Evolutionary conservation across 2,888 invertebrate genomes (phyloP).

Genomic region (Sisyra terminalis): DNA sequence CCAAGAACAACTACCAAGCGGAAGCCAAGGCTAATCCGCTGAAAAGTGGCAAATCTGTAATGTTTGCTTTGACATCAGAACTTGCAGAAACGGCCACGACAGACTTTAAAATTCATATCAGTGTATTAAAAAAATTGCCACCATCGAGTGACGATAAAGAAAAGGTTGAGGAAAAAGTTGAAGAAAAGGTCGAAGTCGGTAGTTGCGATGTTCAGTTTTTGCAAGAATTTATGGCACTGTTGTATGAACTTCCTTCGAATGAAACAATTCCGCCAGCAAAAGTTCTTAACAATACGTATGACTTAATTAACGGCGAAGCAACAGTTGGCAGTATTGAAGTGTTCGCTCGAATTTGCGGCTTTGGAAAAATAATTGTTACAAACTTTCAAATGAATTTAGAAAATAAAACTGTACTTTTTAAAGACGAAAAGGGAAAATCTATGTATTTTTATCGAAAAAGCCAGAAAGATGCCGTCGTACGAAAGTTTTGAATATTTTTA

Average conservation of each 20-base stretch:
- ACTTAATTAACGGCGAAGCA: slow-evolving; percentile 32
- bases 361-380: slow-evolving; percentile 44
- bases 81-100: slow-evolving; percentile 34
- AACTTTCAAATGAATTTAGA: slow-evolving; percentile 39
- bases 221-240: slow-evolving; percentile 38
- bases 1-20: slow-evolving; percentile 24
- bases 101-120: slow-evolving; percentile 37
- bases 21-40: slow-evolving; percentile 17
- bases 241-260: slow-evolving; percentile 24
- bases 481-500: no score
- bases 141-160: no score
- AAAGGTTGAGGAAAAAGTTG: slow-evolving; percentile 41
- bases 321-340: slow-evolving; percentile 41
- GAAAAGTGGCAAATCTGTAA: slow-evolving; percentile 47
- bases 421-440: slow-evolving; percentile 26
- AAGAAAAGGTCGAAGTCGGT: slow-evolving; percentile 43
- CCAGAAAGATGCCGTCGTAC: neutral
- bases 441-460: slow-evolving; percentile 25
- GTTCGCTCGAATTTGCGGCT: slow-evolving; percentile 46
- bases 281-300: slow-evolving; percentile 43
- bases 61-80: slow-evolving; percentile 41
- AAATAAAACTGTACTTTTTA: slow-evolving; percentile 27
- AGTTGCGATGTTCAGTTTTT: slow-evolving; percentile 38
- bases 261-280: slow-evolving; percentile 34
- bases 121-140: slow-evolving; percentile 36